These are phyloP conservation scores for Chelonia mydas DNA, from an alignment of 2,797 vertebrate genomes.

Conservation along the genomic window DNA sequence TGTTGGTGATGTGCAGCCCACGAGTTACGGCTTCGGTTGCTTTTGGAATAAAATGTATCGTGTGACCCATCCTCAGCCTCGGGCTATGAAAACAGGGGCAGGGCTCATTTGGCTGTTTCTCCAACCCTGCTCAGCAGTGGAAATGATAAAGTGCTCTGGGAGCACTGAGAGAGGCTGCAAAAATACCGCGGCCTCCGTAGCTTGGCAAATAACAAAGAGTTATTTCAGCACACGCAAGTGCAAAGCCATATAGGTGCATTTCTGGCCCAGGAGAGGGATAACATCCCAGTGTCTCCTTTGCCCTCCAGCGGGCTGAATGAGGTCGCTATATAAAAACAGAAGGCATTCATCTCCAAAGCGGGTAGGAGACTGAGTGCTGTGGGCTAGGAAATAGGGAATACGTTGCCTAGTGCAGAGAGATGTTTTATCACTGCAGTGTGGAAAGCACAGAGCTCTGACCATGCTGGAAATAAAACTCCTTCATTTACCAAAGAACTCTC, in stretches of 20 bases:
- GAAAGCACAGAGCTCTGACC: neutral
- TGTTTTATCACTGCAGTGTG: neutral
- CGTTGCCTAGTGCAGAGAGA: accelerated
- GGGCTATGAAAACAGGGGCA: accelerated
- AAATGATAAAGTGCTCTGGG: neutral
- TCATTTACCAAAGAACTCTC: neutral
- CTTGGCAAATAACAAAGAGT: neutral
- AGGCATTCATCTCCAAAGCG: accelerated
- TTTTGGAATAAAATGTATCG: neutral
- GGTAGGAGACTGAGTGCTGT: neutral
- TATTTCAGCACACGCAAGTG: accelerated
- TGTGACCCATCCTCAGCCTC: accelerated
- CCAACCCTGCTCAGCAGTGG: neutral
- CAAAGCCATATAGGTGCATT: neutral
- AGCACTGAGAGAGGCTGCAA: neutral
- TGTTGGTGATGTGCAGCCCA: neutral
- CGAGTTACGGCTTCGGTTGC: neutral
- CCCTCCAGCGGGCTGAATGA: neutral
- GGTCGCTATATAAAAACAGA: neutral
- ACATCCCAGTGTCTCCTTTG: neutral
- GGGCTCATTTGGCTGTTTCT: neutral
- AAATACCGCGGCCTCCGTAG: neutral
- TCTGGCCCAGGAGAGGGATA: neutral
- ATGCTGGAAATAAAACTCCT: neutral
- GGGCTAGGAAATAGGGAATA: accelerated